phyloP scores from a whole-genome alignment of 2,113 vertebrate species.

The Coracopsis vasa region DNA sequence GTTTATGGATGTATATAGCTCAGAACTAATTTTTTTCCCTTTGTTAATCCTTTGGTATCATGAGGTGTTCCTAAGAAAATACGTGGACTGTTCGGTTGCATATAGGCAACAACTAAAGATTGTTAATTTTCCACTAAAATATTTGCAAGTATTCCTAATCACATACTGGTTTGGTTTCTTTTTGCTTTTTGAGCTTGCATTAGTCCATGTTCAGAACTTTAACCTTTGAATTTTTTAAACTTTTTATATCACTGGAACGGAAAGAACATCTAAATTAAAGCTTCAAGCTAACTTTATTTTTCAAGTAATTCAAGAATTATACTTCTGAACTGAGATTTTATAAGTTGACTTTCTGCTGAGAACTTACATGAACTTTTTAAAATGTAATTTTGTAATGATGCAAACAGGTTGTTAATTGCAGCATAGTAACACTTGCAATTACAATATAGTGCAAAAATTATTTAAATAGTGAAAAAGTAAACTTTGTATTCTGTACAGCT shows the following conservation, averaged over 20 bases:
- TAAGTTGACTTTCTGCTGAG: constrained; percentile 53
- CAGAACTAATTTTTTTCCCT: background rate
- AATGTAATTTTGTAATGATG: constrained; percentile 56
- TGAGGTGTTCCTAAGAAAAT: background rate
- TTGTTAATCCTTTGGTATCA: background rate
- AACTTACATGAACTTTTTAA: constrained; percentile 26
- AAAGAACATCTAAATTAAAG: constrained; percentile 36
- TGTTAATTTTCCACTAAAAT: background rate
- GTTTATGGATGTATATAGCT: background rate
- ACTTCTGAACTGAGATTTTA: constrained; percentile 33
- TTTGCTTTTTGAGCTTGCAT: constrained; percentile 2
- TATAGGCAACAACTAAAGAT: background rate
- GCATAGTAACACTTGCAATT: background rate
- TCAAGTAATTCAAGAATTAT: constrained; percentile 19
- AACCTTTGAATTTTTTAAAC: constrained; percentile 17
- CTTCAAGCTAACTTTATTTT: constrained; percentile 40
- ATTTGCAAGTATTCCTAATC: background rate
- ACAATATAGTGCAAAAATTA: constrained; percentile 46
- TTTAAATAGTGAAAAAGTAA: constrained; percentile 62
- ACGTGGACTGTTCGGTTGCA: background rate
- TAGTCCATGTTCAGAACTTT: background rate
- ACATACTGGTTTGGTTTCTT: background rate
- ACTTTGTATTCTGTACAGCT: constrained; percentile 75
- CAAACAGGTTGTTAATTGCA: constrained; percentile 5
- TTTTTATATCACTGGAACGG: constrained; percentile 48